Base-by-base conservation (phyloP, 1,140 invertebrate species). In the Polyergus mexicanus region DNA sequence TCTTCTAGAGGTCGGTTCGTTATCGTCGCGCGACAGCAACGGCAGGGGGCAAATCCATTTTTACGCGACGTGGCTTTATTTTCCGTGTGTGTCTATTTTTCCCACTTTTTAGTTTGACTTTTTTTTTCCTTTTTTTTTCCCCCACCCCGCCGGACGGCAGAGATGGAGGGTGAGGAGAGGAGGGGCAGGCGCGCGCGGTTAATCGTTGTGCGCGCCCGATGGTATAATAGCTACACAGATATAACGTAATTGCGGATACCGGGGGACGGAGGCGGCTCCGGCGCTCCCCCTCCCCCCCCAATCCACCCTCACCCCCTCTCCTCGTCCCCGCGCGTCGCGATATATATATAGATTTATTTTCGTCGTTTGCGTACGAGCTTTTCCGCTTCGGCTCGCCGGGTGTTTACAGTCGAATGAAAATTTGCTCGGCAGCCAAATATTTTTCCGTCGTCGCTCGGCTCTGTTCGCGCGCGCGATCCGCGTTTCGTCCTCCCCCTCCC, bases 371-470 rank as follows among this genome's bases (percentile, higher is more conserved):
- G 86, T 47, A 85, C 78, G 81, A 89, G 89, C 88, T 91, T 91
- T 91, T 89, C 90, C 90, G 89, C 89, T 88, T 88, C 88, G 88
- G 44, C 84, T 87, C 75, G 66, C 87, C 81, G 85, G 68, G 84
- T 92, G 90, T 92, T 92, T 92, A 92, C 88, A 88, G 85, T 85
- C 91, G 69, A 91, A 91, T 89, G 88, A 88, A 90, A 92, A 92
- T 90, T 91, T 92, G 86, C 90, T 75, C 90, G 69, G 60, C 63
- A 38, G 88, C 90, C 90, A 91, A 91, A 91, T 91, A 88, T 91
- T 91, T 91, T 91, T 91, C 71, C 86, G 84, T 81, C 65, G 63
- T 62, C 78, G 76, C 80, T n/a, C 72, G 65, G 25, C 68, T 71
- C 78, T 38, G n/a, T 60, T 54, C 60, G 74, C 75, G 41, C 63